phyloP scores from a whole-genome alignment of 2,888 invertebrate genomes.

The Cantharis rustica region DNA sequence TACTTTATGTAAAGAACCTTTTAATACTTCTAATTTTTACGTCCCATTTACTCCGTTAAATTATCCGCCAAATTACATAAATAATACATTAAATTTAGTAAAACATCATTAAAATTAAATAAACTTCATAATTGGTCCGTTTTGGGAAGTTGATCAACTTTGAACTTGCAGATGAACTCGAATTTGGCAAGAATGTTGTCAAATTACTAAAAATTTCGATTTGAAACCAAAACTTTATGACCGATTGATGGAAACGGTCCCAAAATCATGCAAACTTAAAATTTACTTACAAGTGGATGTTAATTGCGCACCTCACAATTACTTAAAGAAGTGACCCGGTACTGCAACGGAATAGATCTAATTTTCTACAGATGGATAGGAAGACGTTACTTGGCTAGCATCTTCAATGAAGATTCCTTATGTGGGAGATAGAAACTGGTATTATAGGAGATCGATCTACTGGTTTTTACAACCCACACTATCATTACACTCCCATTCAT shows the following conservation, averaged over 20 bases:
- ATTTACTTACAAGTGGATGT: neutral
- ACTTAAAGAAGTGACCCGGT: neutral
- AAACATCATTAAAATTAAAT: neutral
- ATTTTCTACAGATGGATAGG: neutral
- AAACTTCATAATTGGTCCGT: neutral
- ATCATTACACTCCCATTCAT: constrained; percentile 8
- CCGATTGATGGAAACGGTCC: neutral
- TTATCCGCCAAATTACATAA: neutral
- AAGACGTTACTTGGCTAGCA: neutral
- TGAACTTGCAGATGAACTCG: neutral
- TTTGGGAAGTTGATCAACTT: neutral
- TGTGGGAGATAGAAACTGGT: constrained; percentile 12
- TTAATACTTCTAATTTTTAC: neutral
- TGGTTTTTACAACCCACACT: constrained; percentile 12
- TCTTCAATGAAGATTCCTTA: constrained; percentile 12
- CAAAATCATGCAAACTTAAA: neutral
- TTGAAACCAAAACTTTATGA: neutral
- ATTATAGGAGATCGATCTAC: constrained; percentile 8
- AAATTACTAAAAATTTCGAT: neutral
- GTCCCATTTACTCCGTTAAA: neutral
- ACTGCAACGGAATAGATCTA: neutral
- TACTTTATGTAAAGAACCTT: neutral
- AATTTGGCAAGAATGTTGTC: neutral
- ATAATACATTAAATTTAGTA: neutral
- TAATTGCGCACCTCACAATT: neutral